Percentiles rank a stretch among this genome's conserved stretches.
Evolutionary conservation across 2,113 vertebrate species (phyloP).

Genomic region (Litocranius walleri): DNA sequence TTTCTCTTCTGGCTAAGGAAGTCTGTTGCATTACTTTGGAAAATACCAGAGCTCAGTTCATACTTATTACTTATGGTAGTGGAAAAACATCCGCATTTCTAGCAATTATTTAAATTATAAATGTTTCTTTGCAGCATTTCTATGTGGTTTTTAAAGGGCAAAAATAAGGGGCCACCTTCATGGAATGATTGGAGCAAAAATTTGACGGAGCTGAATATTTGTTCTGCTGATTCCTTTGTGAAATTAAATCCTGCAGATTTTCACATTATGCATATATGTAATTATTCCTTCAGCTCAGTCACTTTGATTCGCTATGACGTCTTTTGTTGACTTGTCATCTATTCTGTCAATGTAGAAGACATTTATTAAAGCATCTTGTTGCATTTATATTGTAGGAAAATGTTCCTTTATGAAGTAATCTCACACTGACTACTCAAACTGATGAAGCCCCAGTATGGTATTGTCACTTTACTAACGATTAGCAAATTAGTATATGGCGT

Average conservation of each 20-base stretch:
- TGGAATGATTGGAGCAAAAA: slow-evolving; percentile 41
- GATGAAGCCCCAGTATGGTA: background rate
- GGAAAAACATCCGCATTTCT: background rate
- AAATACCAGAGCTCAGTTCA: background rate
- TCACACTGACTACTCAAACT: background rate
- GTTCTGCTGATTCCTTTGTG: slow-evolving; percentile 35
- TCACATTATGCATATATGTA: background rate
- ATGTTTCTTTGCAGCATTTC: background rate
- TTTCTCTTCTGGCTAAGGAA: background rate
- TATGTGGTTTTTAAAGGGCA: slow-evolving; percentile 30
- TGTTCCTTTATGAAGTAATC: background rate
- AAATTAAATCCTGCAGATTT: slow-evolving; percentile 50
- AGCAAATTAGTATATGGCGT: background rate
- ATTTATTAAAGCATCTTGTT: slow-evolving; percentile 42
- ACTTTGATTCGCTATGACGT: slow-evolving; percentile 23
- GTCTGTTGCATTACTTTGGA: background rate
- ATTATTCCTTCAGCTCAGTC: slow-evolving; percentile 54
- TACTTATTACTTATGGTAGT: background rate
- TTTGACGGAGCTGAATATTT: slow-evolving; percentile 36
- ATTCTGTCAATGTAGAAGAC: background rate
- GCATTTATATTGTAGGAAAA: slow-evolving; percentile 44
- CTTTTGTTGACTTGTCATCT: slow-evolving; percentile 71
- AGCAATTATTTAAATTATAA: slow-evolving; percentile 8
- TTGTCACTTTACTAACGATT: background rate
- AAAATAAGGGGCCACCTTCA: background rate